These are phyloP conservation scores for Stegana nigrithorax DNA, from an alignment of 2,888 invertebrate genomes.

Conservation along the genomic window DNA sequence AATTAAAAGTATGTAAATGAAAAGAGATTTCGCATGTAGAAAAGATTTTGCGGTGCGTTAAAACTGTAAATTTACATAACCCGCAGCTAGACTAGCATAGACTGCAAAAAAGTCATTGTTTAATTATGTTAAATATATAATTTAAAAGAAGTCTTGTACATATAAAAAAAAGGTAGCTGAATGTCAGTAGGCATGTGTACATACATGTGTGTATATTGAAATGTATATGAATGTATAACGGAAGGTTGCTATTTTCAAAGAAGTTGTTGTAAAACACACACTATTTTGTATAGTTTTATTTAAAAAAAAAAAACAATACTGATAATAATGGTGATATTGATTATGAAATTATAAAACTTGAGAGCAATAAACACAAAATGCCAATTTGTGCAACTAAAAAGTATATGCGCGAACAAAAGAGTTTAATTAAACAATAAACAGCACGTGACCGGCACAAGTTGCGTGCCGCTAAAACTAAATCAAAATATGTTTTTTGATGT, in stretches of 20 bases:
- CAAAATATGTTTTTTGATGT: no score
- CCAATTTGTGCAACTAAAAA: not conserved
- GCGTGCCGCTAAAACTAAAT: no score
- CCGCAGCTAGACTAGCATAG: slow-evolving; percentile 18
- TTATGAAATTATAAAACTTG: not conserved
- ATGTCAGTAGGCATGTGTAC: not conserved
- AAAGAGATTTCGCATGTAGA: not conserved
- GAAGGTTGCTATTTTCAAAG: slow-evolving; percentile 37
- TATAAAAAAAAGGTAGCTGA: not conserved
- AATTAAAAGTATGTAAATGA: slow-evolving; percentile 10
- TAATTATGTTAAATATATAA: not conserved
- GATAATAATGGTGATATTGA: no score
- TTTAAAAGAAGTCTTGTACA: no score
- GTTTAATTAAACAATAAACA: no score
- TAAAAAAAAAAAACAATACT: not conserved
- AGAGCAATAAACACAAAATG: slow-evolving; percentile 1
- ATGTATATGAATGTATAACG: slow-evolving; percentile 19
- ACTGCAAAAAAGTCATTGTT: slow-evolving; percentile 17
- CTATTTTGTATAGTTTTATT: no score
- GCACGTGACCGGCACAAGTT: no score
- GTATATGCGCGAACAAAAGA: not conserved
- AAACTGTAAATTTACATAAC: slow-evolving; percentile 26
- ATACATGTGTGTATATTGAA: not conserved
- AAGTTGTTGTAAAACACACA: not conserved
- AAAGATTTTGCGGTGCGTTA: no score